These are phyloP conservation scores for Drosophila recens DNA, from an alignment of 2,888 invertebrate species.

Conservation along the genomic window DNA sequence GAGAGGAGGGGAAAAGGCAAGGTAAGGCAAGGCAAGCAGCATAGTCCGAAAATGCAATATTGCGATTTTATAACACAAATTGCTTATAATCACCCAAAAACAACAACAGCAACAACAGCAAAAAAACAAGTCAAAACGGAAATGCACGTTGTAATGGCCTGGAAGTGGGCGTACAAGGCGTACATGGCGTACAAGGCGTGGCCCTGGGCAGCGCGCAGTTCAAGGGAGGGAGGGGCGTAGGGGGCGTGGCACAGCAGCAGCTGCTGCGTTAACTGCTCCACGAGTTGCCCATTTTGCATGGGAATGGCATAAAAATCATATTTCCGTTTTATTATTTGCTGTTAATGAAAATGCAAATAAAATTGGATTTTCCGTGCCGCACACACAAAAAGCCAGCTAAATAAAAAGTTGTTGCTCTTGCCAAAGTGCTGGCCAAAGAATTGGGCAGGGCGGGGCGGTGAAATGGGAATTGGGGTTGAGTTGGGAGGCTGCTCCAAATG, in stretches of 20 bases:
- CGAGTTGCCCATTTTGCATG: conserved; percentile 52
- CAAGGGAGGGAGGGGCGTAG: not conserved
- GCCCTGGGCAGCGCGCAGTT: conserved; percentile 6
- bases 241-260: conserved; percentile 31
- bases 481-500: conserved; percentile 47
- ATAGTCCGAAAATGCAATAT: conserved; percentile 71
- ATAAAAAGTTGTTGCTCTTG: conserved; percentile 61
- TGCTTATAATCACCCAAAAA: conserved; percentile 73
- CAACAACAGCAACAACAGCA: conserved; percentile 29
- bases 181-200: conserved; percentile 6
- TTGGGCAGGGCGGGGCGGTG: no score
- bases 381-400: conserved; percentile 66
- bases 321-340: conserved; percentile 78
- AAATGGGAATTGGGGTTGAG: not conserved
- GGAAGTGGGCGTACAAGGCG: conserved; percentile 59
- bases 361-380: conserved; percentile 74
- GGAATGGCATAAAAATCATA: conserved; percentile 78
- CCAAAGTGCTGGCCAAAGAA: not conserved
- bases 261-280: conserved; percentile 48
- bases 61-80: conserved; percentile 78
- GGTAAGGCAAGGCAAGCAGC: conserved; percentile 10
- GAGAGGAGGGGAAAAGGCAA: not conserved
- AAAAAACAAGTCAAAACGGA: conserved; percentile 53
- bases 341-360: conserved; percentile 78
- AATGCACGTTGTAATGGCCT: conserved; percentile 75